Conservation (phyloP, 1,140 invertebrate genomes). For the Anoplophora glabripennis region DNA sequence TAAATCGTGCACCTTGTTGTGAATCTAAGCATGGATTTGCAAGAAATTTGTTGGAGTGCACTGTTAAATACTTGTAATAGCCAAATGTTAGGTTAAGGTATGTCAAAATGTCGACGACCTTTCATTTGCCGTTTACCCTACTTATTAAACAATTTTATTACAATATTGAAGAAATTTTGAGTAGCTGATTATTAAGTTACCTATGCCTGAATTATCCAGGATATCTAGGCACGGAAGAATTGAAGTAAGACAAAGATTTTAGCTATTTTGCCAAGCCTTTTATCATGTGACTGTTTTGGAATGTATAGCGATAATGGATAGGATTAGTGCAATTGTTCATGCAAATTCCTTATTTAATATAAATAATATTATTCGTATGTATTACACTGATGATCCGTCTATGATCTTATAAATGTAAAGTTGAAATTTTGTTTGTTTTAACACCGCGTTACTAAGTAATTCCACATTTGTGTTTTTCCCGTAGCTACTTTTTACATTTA, state of each 20-base stretch:
- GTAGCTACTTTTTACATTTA: no score
- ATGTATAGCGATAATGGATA: constrained; percentile 3
- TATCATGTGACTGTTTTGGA: constrained; percentile 6
- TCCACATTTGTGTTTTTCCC: no score
- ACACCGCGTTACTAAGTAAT: no score
- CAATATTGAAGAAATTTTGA: neutral
- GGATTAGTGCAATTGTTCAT: constrained; percentile 4
- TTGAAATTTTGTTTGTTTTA: no score
- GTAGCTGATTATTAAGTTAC: neutral
- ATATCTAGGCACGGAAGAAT: neutral
- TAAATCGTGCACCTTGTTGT: no score
- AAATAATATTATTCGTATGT: no score
- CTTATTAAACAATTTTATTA: constrained; percentile 18
- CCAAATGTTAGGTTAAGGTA: constrained; percentile 39
- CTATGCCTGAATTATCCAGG: neutral
- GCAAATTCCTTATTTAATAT: no score
- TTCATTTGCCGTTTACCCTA: constrained; percentile 33
- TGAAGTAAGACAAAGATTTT: neutral
- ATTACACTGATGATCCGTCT: no score
- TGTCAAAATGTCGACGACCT: constrained; percentile 43
- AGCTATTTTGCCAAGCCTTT: constrained; percentile 1
- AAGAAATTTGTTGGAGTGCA: constrained; percentile 5
- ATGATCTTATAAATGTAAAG: no score
- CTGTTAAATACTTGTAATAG: constrained; percentile 11
- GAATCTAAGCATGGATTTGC: no score